Evolutionary conservation across 2,888 invertebrate species (phyloP), one percentile per base, ranked within the genome.

Genomic region (Cantharis lateralis): DNA sequence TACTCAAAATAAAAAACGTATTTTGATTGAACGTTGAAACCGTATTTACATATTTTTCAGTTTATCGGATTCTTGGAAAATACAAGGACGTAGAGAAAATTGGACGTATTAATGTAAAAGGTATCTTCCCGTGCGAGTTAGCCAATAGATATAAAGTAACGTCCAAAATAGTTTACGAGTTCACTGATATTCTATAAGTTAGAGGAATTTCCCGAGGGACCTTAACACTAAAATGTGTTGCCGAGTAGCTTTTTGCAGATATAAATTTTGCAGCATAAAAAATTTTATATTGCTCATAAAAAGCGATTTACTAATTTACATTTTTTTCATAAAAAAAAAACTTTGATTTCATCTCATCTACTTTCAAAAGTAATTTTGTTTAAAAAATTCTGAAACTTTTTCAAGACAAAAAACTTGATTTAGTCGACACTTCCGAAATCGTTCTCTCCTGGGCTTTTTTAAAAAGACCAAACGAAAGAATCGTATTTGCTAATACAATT

Each of bases 161-260:
- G 75, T 75, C 75, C 75, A 75, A 71, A 75, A 75, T 63, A 62
- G 20, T 75, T 75, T 75, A 75, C 75, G 75, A 75, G 75, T 68
- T 70, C 71, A 66, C 75, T 75, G 75, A 75, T 75, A 75, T 75
- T 75, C 75, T 71, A 75, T 75, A 75, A 75, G 70, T 66, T 61
- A 64, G 68, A 62, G 28, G 75, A 70, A 75, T 75, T 75, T 75
- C 75, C 75, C 75, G 5, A n/a, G 75, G 61, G 75, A 63, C 11
- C 32, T 66, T 32, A 69, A 16, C 74, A 70, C 74, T 74, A 74
- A 74, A 74, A 64, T 70, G 70, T 70, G 70, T 70, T 70, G 74
- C 69, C 63, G 74, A 62, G n/a, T 62, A 18, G 63, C 28, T 62
- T 74, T 74, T 74, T 26, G 10, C 13, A 13, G 62, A 18, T 70